phyloP scores from a whole-genome alignment of 2,113 vertebrate genomes.

The Sinocyclocheilus grahami region DNA sequence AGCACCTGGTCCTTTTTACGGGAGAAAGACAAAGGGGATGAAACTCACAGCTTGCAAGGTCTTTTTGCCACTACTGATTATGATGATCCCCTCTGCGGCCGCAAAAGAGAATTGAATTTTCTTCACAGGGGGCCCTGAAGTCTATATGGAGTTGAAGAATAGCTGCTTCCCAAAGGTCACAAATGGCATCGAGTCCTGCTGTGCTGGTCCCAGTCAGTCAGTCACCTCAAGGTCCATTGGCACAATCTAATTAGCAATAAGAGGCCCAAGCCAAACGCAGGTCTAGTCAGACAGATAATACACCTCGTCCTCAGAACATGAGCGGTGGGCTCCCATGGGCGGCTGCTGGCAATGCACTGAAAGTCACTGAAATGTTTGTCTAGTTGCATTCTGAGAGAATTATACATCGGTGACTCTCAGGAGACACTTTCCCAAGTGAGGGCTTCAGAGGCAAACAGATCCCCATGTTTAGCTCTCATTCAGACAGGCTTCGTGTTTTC shows the following conservation, averaged over 20 bases:
- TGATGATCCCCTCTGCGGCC: conserved; percentile 46
- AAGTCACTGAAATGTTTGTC: conserved; percentile 69
- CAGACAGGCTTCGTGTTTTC: conserved; percentile 43
- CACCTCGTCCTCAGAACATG: conserved; percentile 51
- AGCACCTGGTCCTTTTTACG: conserved; percentile 46
- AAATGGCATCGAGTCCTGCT: conserved; percentile 50
- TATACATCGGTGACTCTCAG: conserved; percentile 61
- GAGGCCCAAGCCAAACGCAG: conserved; percentile 40
- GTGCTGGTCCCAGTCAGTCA: conserved; percentile 65
- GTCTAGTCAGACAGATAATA: conserved; percentile 53
- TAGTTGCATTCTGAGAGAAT: conserved; percentile 67
- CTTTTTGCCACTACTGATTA: conserved; percentile 57
- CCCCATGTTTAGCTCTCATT: conserved; percentile 52
- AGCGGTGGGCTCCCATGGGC: conserved; percentile 51
- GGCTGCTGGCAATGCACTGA: conserved; percentile 56
- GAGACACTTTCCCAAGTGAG: conserved; percentile 58
- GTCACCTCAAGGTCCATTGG: conserved; percentile 58
- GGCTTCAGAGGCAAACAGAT: conserved; percentile 65
- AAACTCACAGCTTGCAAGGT: conserved; percentile 9
- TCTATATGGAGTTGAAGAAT: conserved; percentile 29
- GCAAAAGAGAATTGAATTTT: conserved; percentile 56
- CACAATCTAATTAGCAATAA: conserved; percentile 67
- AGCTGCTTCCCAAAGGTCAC: conserved; percentile 50
- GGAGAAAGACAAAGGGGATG: conserved; percentile 32
- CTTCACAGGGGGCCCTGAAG: conserved; percentile 38